Evolutionary conservation across 2,888 invertebrate genomes (phyloP), one percentile per base, ranked within the genome.

Genomic region (Lissocephala sabroskyi): DNA sequence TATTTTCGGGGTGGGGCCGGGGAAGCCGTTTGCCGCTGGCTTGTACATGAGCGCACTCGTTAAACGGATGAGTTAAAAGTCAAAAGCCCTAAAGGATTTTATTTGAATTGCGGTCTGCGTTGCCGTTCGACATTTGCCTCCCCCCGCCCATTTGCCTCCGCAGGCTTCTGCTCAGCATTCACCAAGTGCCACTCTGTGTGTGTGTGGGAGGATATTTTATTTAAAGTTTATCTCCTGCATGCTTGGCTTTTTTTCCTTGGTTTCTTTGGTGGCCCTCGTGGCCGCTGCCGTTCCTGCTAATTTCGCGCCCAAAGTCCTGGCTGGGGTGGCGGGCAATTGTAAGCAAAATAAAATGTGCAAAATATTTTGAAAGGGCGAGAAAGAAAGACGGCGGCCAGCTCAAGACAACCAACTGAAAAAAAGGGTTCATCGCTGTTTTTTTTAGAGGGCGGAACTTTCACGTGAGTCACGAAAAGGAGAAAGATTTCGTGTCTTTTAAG

Each of bases 81-180:
- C 79, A 80, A 80, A 80, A 78, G 79, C 79, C 79, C 79, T 76
- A 67, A 80, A 79, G 79, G 79, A 79, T 79, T 79, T 80, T 74
- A 74, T 80, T 80, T 63, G 73, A 79, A 79, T 80, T 74, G 74
- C 68, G 73, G 74, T 71, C 68, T 75, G 60, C 41, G 62, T 59
- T 52, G 59, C 32, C 61, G 63, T 71, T 75, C 63, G 68, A 60
- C 65, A 61, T 61, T 61, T 65, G 26, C 29, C 7, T 4, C 30
- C 1, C 41, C n/a, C 10, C 3, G 18, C 11, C 16, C 33, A 26
- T 11, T n/a, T 41, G 2, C 10, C 30, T 26, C 26, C 33, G 28
- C 23, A 26, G 7, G 40, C 23, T n/a, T n/a, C n/a, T n/a, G n/a
- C n/a, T n/a, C n/a, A n/a, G n/a, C n/a, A n/a, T n/a, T n/a, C n/a